Percentiles rank a stretch among this genome's conserved stretches.
phyloP scores from a whole-genome alignment of 2,888 invertebrate species.

The Brenthis daphne region DNA sequence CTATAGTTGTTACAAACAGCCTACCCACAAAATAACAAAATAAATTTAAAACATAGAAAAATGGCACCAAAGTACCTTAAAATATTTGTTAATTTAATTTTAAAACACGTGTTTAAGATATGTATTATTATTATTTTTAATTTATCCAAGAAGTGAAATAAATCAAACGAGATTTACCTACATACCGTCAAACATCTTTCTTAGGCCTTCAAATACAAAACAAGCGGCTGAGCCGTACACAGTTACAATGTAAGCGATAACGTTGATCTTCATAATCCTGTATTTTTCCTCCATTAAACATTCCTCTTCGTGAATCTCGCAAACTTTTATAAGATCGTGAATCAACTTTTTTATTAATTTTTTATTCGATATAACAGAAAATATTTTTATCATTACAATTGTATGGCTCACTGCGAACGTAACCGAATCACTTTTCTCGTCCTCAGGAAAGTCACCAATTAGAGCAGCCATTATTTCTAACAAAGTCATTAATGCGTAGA shows the following conservation, averaged over 20 bases:
- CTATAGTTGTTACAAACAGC: too few species aligned
- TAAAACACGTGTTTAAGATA: not conserved
- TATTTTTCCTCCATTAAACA: constrained; percentile 57
- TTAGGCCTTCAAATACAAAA: constrained; percentile 65
- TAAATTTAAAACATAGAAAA: too few species aligned
- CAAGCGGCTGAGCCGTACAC: constrained; percentile 59
- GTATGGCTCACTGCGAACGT: constrained; percentile 70
- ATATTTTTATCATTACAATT: constrained; percentile 66
- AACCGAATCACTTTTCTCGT: constrained; percentile 66
- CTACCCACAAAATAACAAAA: too few species aligned
- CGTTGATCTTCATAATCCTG: constrained; percentile 63
- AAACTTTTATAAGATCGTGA: constrained; percentile 57
- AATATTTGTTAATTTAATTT: too few species aligned
- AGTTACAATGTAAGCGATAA: constrained; percentile 52
- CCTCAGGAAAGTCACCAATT: constrained; percentile 63
- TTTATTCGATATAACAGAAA: constrained; percentile 59
- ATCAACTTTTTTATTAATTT: constrained; percentile 56
- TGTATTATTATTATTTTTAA: not conserved
- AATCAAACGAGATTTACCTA: not conserved
- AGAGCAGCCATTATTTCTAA: constrained; percentile 67
- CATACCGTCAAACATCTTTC: constrained; percentile 58
- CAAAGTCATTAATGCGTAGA: constrained; percentile 61
- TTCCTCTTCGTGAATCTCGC: constrained; percentile 58
- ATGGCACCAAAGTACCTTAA: too few species aligned
- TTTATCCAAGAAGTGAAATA: not conserved